phyloP scores from a whole-genome alignment of 2,113 vertebrate genomes.

The Phylloscopus trochilus region DNA sequence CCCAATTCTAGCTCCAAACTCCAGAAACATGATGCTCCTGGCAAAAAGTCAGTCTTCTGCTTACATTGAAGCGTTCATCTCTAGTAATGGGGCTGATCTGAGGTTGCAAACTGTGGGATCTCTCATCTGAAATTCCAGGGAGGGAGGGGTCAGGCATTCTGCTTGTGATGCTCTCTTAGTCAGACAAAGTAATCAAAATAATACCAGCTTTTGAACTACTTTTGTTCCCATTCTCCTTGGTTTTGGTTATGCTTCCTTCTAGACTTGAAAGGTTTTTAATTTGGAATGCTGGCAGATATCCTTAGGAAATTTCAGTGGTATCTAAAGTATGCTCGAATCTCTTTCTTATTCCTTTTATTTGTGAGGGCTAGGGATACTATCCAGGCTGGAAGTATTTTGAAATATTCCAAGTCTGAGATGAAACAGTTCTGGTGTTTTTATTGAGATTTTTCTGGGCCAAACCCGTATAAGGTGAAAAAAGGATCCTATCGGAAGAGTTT shows the following conservation, averaged over 20 bases:
- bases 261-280: background rate
- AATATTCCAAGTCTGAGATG: background rate
- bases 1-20: background rate
- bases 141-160: background rate
- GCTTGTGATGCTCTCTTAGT: background rate
- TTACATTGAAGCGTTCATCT: background rate
- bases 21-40: background rate
- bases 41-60: background rate
- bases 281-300: slow-evolving; percentile 1
- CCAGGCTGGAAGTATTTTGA: background rate
- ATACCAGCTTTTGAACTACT: background rate
- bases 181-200: background rate
- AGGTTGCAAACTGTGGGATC: background rate
- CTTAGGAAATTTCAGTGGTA: slow-evolving; percentile 11
- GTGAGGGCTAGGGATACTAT: background rate
- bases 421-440: background rate
- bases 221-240: background rate
- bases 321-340: background rate
- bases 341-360: background rate
- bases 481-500: background rate
- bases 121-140: background rate
- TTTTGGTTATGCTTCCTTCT: background rate
- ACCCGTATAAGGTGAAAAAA: background rate
- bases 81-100: background rate
- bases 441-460: background rate